These are phyloP conservation scores for Gryllus bimaculatus DNA, from an alignment of 1,140 invertebrate genomes.

Conservation along the genomic window DNA sequence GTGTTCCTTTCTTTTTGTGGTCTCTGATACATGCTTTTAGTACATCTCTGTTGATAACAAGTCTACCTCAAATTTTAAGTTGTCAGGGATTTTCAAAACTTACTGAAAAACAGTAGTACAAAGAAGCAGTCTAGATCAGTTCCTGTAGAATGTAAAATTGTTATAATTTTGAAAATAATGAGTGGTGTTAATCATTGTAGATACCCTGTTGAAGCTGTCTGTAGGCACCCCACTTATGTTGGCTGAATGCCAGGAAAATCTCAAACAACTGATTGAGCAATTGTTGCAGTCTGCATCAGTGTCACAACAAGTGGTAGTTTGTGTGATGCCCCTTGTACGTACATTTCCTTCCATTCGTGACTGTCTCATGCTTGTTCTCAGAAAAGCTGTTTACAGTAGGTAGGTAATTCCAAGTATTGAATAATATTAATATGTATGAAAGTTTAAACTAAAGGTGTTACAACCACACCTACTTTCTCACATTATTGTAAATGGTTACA, in stretches of 20 bases:
- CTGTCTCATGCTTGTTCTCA: constrained; percentile 42
- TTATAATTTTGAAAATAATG: too few relatives aligned
- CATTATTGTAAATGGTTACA: neutral
- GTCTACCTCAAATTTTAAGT: too few relatives aligned
- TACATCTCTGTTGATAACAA: too few relatives aligned
- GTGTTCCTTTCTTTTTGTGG: too few relatives aligned
- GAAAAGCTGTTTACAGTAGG: constrained; percentile 45
- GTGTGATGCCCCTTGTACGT: constrained; percentile 40
- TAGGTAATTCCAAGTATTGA: constrained; percentile 22
- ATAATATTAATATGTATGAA: neutral
- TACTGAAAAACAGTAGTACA: too few relatives aligned
- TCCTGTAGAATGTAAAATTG: too few relatives aligned
- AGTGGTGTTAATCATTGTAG: constrained; percentile 30
- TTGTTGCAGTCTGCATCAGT: constrained; percentile 33
- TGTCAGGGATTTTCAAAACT: too few relatives aligned
- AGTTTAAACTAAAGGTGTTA: too few relatives aligned
- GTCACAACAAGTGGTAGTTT: constrained; percentile 38
- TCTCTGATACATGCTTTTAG: too few relatives aligned
- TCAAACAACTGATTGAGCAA: constrained; percentile 40
- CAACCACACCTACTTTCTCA: too few relatives aligned
- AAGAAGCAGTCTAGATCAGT: too few relatives aligned
- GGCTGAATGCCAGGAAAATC: constrained; percentile 37
- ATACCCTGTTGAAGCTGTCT: constrained; percentile 42
- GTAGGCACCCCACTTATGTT: constrained; percentile 36
- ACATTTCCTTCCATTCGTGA: constrained; percentile 39